phyloP scores from a whole-genome alignment of 1,140 invertebrate genomes.

The Gonioctena quinquepunctata region DNA sequence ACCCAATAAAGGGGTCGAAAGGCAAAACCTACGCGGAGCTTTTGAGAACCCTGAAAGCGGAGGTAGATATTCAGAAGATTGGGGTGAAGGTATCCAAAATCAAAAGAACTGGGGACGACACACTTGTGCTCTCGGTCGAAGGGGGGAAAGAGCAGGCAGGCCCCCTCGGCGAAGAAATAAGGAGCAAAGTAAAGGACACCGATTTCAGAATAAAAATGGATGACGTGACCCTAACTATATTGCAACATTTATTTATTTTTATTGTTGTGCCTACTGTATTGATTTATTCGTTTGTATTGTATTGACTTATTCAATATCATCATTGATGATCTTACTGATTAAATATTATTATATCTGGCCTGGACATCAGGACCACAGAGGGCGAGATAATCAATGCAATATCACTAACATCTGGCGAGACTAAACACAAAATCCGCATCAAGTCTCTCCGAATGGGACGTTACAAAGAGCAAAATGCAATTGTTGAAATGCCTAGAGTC shows the following conservation, averaged over 20 bases:
- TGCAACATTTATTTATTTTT: too few relatives aligned
- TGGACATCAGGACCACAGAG: background rate
- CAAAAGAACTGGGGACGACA: background rate
- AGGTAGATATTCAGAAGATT: background rate
- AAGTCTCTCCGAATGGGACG: background rate
- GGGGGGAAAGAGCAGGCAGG: background rate
- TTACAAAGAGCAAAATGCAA: background rate
- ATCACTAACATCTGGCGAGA: background rate
- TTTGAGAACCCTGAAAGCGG: background rate
- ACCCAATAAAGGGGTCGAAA: too few relatives aligned
- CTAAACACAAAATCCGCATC: background rate
- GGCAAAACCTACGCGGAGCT: background rate
- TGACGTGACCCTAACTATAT: too few relatives aligned
- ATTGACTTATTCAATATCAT: too few relatives aligned
- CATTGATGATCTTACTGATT: too few relatives aligned
- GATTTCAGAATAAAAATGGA: background rate
- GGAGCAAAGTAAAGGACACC: background rate
- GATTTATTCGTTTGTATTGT: too few relatives aligned
- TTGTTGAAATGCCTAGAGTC: background rate
- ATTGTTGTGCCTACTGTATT: too few relatives aligned
- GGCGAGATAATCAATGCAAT: background rate
- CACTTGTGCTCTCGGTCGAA: background rate
- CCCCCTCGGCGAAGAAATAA: background rate
- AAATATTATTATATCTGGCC: background rate
- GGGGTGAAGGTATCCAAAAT: background rate